Evolutionary conservation across 2,113 vertebrate species (phyloP), one percentile per base, ranked within the genome.

Genomic region (Bothrops jararaca): DNA sequence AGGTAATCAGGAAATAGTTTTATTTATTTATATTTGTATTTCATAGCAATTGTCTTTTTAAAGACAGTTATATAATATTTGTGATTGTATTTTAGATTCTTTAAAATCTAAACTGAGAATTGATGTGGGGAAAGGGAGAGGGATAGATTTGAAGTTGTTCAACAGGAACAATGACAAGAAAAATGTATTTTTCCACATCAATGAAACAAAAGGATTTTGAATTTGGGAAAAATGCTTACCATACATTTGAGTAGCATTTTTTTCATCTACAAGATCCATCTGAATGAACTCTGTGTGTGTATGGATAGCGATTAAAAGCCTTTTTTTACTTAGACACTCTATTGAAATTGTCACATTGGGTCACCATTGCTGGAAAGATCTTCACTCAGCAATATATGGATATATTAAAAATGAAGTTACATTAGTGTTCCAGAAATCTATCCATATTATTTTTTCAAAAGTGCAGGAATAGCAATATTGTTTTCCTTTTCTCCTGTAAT

Each of bases 361-460:
- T 89, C 64, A 57, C 60, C 86, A 85, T 50, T 57, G 53, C 86
- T 89, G 42, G 52, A 91, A 93, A 54, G 69, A n/a, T 58, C 54
- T 89, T 54, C 90, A 90, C 86, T 90, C 93, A 64, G 13, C 23
- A 89, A 1, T 42, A 22, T 64, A 95, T 86, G 8, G 89, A 89
- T 95, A 92, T 87, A 93, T 93, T 23, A 92, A 94, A 91, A 94
- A 64, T 86, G 24, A 6, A 56, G 24, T 89, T 24, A 80, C 85
- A 52, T 89, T 88, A 52, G 89, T 92, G 1, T 11, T 91, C 52
- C 11, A 93, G 2, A 92, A 86, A 42, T 87, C 8, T 91, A 52
- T 39, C 53, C 80, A 10, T 89, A 88, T 24, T 90, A 57, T 48
- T 57, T 34, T 85, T 57, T 69, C 80, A 87, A 88, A 94, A 93